phyloP scores from a whole-genome alignment of 2,113 vertebrate genomes.

The Danionella cerebrum region DNA sequence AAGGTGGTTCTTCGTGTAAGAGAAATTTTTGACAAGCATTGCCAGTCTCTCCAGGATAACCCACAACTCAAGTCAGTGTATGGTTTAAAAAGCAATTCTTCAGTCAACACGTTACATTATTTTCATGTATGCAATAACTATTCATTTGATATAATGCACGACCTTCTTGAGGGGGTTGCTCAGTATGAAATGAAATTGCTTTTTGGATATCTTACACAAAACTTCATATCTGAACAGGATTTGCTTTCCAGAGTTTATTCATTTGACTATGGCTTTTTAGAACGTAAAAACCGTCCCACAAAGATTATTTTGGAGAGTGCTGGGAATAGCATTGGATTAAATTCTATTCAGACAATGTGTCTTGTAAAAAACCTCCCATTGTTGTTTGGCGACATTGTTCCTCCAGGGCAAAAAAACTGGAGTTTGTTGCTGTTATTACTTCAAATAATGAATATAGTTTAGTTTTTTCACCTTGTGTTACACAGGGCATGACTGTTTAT shows the following conservation, averaged over 20 bases:
- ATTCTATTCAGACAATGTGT: background rate
- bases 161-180: background rate
- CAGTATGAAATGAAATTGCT: background rate
- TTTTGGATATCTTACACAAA: background rate
- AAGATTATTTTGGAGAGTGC: background rate
- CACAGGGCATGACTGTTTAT: background rate
- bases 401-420: background rate
- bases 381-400: constrained; percentile 3
- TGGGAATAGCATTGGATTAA: background rate
- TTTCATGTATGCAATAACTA: background rate
- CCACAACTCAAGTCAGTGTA: background rate
- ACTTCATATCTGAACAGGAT: background rate
- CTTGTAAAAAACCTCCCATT: background rate
- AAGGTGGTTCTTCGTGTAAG: background rate
- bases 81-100: constrained; percentile 2
- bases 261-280: background rate
- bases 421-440: background rate
- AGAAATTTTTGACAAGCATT: background rate
- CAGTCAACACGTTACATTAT: background rate
- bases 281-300: background rate
- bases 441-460: background rate
- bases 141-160: background rate
- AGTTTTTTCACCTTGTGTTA: background rate
- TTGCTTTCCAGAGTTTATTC: background rate
- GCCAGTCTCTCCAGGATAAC: background rate